Conservation (phyloP, 2,113 vertebrate species). For the Prionailurus viverrinus region DNA sequence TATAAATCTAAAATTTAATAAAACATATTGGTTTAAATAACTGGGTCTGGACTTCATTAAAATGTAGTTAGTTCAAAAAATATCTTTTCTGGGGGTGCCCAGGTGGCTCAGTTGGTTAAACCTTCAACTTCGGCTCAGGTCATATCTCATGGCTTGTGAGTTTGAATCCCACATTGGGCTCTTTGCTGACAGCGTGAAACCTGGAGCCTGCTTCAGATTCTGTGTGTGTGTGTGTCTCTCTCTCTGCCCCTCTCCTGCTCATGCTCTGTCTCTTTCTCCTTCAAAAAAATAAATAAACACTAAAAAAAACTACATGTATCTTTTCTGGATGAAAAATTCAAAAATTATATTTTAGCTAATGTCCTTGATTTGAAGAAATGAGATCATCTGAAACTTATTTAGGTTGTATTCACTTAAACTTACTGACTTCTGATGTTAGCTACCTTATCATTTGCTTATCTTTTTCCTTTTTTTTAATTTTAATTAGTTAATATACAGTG, state of each 20-base stretch:
- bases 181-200: too few species aligned
- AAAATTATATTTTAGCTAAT: neutral
- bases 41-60: neutral
- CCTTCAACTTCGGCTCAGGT: too few species aligned
- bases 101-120: too few species aligned
- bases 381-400: neutral
- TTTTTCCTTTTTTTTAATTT: neutral
- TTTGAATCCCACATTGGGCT: too few species aligned
- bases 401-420: neutral
- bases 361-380: neutral
- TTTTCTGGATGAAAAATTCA: neutral
- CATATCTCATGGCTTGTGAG: too few species aligned
- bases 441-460: neutral
- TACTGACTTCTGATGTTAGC: neutral
- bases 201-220: too few species aligned
- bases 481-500: too few species aligned
- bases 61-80: conserved; percentile 3
- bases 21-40: neutral
- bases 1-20: neutral
- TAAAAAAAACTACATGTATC: neutral
- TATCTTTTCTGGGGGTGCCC: neutral
- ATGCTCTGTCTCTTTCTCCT: too few species aligned
- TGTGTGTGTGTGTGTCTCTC: too few species aligned
- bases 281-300: too few species aligned
- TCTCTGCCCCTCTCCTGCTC: too few species aligned